Evolutionary conservation across 2,113 vertebrate genomes (phyloP).

Genomic region (Orycteropus afer): DNA sequence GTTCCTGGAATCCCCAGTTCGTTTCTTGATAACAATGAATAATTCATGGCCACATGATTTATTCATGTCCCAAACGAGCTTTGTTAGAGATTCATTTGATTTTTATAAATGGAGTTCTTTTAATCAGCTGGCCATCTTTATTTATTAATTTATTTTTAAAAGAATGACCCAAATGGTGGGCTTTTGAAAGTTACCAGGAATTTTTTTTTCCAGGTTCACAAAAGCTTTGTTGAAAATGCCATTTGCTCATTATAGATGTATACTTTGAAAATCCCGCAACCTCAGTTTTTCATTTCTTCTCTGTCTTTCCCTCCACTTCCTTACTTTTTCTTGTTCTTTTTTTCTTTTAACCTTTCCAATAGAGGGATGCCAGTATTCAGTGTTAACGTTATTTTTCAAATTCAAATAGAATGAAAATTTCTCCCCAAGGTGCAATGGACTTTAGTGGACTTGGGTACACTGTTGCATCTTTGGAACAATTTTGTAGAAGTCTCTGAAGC

Average conservation of each 20-base stretch:
- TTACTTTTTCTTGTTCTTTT: neutral
- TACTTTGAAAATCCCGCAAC: neutral
- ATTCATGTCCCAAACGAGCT: constrained; percentile 77
- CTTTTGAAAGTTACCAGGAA: constrained; percentile 65
- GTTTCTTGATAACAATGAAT: constrained; percentile 72
- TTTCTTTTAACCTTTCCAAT: neutral
- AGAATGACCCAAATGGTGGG: constrained; percentile 62
- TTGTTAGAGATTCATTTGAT: constrained; percentile 74
- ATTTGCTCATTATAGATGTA: neutral
- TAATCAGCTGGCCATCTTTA: constrained; percentile 68
- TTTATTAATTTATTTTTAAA: neutral
- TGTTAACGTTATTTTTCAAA: neutral
- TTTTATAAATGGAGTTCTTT: constrained; percentile 77
- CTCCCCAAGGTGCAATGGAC: neutral
- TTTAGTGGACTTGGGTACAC: neutral
- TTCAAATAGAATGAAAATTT: constrained; percentile 45
- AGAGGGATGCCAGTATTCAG: neutral
- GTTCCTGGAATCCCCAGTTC: constrained; percentile 43
- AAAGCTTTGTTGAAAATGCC: constrained; percentile 32
- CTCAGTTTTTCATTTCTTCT: neutral
- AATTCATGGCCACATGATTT: constrained; percentile 71
- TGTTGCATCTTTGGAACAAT: constrained; percentile 18
- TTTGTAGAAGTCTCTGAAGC: neutral
- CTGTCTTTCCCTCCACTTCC: neutral
- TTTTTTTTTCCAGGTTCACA: constrained; percentile 65